phyloP scores from a whole-genome alignment of 2,888 invertebrate genomes.

The Tuberolachnus salignus region DNA sequence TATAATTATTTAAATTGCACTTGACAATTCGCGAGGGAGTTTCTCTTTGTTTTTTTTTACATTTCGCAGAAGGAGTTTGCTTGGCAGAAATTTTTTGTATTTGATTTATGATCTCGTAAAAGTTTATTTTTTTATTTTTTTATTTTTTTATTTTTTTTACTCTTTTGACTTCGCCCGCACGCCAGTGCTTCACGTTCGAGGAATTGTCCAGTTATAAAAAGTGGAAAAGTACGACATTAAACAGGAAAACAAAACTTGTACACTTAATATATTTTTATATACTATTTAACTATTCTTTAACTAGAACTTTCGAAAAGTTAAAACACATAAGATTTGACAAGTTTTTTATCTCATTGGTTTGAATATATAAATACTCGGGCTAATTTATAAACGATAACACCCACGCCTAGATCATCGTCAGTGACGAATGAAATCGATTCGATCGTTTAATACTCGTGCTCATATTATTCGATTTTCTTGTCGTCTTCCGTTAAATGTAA shows the following conservation, averaged over 20 bases:
- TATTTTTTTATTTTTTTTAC: too few species aligned
- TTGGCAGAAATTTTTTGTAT: constrained; percentile 45
- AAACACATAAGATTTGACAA: constrained; percentile 3
- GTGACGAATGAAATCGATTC: too few species aligned
- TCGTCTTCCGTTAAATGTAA: too few species aligned
- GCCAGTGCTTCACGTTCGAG: not conserved
- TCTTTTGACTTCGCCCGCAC: constrained; percentile 32
- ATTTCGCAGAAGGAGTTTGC: constrained; percentile 38
- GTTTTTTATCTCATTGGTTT: not conserved
- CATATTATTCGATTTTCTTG: too few species aligned
- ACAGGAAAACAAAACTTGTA: not conserved
- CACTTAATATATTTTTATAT: not conserved
- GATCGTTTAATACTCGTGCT: too few species aligned
- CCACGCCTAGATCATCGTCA: too few species aligned
- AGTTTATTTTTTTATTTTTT: too few species aligned
- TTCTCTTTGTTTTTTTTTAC: constrained; percentile 18
- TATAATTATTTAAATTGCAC: constrained; percentile 23
- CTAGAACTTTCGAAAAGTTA: constrained; percentile 29
- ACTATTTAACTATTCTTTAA: not conserved
- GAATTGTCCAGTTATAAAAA: constrained; percentile 33
- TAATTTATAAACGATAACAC: not conserved
- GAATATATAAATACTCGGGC: not conserved
- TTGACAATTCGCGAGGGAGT: not conserved
- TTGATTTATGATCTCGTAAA: constrained; percentile 42
- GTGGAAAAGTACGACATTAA: constrained; percentile 13